Percentiles rank a stretch among this genome's conserved stretches.
phyloP scores from a whole-genome alignment of 2,797 vertebrate species.

The Sorex maritimensis region DNA sequence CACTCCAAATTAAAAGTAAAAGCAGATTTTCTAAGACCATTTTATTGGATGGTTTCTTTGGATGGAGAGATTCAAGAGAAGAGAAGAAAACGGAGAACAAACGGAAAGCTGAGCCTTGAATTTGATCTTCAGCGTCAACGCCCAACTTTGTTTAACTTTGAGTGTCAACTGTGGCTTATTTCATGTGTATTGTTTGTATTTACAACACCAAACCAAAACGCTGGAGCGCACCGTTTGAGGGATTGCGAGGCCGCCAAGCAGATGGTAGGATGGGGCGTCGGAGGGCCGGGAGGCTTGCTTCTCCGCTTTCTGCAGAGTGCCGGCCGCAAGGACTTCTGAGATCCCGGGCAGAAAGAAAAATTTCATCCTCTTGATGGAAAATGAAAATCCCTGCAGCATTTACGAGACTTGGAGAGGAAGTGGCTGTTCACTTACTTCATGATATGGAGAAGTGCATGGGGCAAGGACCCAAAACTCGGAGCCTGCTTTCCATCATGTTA shows the following conservation, averaged over 20 bases:
- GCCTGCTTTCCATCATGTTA: constrained; percentile 83
- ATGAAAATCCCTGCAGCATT: constrained; percentile 80
- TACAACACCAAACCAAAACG: constrained; percentile 46
- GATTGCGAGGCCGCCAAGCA: not conserved
- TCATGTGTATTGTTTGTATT: constrained; percentile 56
- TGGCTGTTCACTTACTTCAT: constrained; percentile 65
- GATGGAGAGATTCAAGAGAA: not conserved
- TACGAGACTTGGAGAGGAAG: constrained; percentile 84
- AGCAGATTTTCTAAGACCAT: not conserved
- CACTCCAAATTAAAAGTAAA: constrained; percentile 37
- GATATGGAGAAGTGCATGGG: constrained; percentile 71
- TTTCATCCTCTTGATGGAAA: constrained; percentile 75
- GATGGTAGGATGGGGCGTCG: not conserved
- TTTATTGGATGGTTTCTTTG: not conserved
- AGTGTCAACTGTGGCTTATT: constrained; percentile 8
- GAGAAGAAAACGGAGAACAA: not conserved
- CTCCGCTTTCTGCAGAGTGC: constrained; percentile 63
- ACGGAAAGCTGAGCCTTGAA: not conserved
- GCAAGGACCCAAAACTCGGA: constrained; percentile 69
- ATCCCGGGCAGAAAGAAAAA: constrained; percentile 75
- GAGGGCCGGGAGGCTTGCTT: not conserved
- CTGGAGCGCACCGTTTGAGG: not conserved
- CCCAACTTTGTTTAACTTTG: not conserved
- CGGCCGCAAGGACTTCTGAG: constrained; percentile 76
- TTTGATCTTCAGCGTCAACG: not conserved